Evolutionary conservation across 37 sponge, comb jelly and placozoan species (phyloP), one percentile per base, ranked within the genome.

Genomic region (Cladorhizidae sp.): DNA sequence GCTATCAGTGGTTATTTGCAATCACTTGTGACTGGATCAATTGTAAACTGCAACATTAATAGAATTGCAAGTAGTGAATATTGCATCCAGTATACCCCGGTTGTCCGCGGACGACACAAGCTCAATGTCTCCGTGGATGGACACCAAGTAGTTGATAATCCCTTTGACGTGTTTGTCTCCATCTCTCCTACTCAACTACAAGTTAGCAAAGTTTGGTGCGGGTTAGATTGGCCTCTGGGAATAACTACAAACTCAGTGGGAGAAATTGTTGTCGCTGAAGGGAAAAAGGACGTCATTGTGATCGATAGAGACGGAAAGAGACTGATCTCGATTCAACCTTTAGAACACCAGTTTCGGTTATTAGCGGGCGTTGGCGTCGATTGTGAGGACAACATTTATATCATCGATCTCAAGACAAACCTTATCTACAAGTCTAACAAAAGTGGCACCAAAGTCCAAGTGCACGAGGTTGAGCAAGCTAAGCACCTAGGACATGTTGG

Each of bases 141-240:
- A 18, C 72, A 79, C 20, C 55, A 80, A 12, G 79, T 95, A 7
- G 73, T 86, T 0, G 86, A 74, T 12, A 88, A 87, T 52, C 95
- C 95, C 38, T 90, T 88, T 59, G 28, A n/a, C 23, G 62, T 61
- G 2, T 58, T 58, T 25, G 59, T 58, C 59, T 58, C 59, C 59
- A 58, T 58, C 59, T 21, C 23, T 58, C 59, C 59, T 3, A 14
- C 26, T 18, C 3, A 58, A 25, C 59, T 58, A 21, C 23, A 58
- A 18, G 26, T 25, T 14, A 25, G 23, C 59, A 58, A 58, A 21
- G 26, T 58, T 21, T 26, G 23, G 26, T 25, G 26, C 14, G 77
- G 59, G 1, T 22, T 62, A 40, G 56, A 76, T n/a, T 40, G 32
- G 15, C 77, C 77, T 0, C 38, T 26, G 5, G 67, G 35, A 7